Conservation (phyloP, 2,797 vertebrate genomes). For the Valencia hispanica region DNA sequence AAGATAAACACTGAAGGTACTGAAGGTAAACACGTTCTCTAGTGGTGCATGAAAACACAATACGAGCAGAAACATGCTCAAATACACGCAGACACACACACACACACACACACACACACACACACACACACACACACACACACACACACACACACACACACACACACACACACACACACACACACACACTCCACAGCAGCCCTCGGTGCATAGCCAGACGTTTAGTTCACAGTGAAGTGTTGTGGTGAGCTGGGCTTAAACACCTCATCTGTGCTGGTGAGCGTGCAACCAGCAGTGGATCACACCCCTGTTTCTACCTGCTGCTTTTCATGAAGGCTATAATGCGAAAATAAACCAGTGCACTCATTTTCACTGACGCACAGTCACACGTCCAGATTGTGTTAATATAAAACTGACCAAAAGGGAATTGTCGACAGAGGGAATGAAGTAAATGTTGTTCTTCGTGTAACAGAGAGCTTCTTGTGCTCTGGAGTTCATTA, state of each 20-base stretch:
- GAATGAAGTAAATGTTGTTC: conserved; percentile 58
- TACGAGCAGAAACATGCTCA: not conserved
- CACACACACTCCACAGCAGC: not conserved
- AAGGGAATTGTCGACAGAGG: conserved; percentile 41
- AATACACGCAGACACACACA: conserved; percentile 5
- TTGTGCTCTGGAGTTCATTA: conserved; percentile 72
- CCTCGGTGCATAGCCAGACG: conserved; percentile 47
- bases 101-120: not conserved
- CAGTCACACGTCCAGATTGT: conserved; percentile 53
- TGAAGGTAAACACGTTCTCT: conserved; percentile 61
- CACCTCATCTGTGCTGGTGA: conserved; percentile 44
- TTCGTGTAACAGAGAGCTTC: conserved; percentile 60
- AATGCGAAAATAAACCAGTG: conserved; percentile 68
- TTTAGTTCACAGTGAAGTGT: conserved; percentile 56
- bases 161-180: not conserved
- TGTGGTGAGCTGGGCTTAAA: conserved; percentile 48
- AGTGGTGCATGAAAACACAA: conserved; percentile 26
- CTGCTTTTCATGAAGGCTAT: conserved; percentile 62
- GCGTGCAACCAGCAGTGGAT: conserved; percentile 44
- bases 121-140: conserved; percentile 1
- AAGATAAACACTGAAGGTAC: conserved; percentile 39
- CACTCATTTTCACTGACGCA: conserved; percentile 39
- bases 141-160: not conserved
- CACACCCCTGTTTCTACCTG: conserved; percentile 53
- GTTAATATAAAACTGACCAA: conserved; percentile 50